These are phyloP conservation scores for Maconellicoccus hirsutus DNA, from an alignment of 1,140 invertebrate genomes.

Conservation along the genomic window DNA sequence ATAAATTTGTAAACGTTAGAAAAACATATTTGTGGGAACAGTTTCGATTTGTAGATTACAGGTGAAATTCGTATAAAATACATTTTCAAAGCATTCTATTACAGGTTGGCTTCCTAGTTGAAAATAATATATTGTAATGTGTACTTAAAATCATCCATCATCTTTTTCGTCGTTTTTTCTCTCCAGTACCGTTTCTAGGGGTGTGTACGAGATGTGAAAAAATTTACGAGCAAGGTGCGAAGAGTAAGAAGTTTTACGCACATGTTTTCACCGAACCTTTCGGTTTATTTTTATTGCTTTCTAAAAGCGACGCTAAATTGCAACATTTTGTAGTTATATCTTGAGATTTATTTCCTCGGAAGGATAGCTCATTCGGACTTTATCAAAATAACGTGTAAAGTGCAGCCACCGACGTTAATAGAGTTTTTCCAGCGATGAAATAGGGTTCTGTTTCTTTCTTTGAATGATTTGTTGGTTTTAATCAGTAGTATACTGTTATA, in stretches of 20 bases:
- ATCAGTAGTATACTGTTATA: no score
- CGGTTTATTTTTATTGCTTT: neutral
- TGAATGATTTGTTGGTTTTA: no score
- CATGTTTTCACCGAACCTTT: neutral
- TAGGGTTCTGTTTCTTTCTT: no score
- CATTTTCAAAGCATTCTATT: neutral
- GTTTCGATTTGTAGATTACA: neutral
- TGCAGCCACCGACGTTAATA: no score
- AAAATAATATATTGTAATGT: neutral
- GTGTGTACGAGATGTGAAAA: neutral
- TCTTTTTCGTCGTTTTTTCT: neutral
- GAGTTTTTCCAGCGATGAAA: no score
- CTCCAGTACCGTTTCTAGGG: neutral
- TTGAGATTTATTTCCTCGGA: neutral
- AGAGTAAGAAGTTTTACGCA: neutral
- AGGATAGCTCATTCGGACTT: constrained; percentile 1
- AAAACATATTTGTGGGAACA: neutral
- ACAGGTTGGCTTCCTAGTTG: neutral
- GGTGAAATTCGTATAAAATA: neutral
- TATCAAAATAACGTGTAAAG: neutral
- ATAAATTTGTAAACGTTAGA: no score
- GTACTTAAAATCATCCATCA: constrained; percentile 5
- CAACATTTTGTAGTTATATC: neutral
- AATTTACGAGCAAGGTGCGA: constrained; percentile 7
- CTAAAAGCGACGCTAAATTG: neutral